Conservation (phyloP, 1,140 invertebrate species). For the Idris sp. region DNA sequence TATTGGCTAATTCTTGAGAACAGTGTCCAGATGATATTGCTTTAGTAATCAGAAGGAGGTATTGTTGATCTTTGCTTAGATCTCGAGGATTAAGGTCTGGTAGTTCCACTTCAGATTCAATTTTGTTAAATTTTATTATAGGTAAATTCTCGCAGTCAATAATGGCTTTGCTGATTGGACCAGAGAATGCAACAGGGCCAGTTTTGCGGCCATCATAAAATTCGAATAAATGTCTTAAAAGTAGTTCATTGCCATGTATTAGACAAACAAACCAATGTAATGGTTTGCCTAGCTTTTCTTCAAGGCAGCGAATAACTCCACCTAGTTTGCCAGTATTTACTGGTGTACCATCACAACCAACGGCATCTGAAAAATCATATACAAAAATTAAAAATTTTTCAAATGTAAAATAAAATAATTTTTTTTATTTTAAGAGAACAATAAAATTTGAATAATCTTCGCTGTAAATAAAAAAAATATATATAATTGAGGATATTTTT, state of each 20-base stretch:
- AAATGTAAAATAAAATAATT: too few species aligned
- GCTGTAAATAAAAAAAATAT: too few species aligned
- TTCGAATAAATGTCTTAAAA: constrained; percentile 64
- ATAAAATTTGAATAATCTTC: too few species aligned
- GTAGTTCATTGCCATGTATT: constrained; percentile 66
- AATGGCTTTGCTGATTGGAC: constrained; percentile 47
- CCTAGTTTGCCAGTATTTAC: constrained; percentile 64
- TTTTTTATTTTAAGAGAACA: too few species aligned
- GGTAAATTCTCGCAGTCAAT: constrained; percentile 47
- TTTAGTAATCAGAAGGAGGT: neutral
- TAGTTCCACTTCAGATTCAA: constrained; percentile 20
- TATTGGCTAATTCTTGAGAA: neutral
- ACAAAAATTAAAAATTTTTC: too few species aligned
- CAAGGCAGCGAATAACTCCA: constrained; percentile 58
- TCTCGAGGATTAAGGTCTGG: constrained; percentile 36
- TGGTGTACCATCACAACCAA: constrained; percentile 68
- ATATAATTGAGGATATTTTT: too few species aligned
- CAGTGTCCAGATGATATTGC: neutral
- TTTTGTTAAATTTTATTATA: constrained; percentile 46
- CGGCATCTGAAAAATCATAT: too few species aligned
- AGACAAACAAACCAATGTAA: constrained; percentile 65
- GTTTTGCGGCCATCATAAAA: constrained; percentile 60
- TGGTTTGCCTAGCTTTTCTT: constrained; percentile 40
- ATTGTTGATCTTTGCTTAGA: constrained; percentile 44
- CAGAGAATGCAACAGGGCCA: constrained; percentile 58